Conservation (phyloP, 2,888 invertebrate genomes). For the Arctia plantaginis region DNA sequence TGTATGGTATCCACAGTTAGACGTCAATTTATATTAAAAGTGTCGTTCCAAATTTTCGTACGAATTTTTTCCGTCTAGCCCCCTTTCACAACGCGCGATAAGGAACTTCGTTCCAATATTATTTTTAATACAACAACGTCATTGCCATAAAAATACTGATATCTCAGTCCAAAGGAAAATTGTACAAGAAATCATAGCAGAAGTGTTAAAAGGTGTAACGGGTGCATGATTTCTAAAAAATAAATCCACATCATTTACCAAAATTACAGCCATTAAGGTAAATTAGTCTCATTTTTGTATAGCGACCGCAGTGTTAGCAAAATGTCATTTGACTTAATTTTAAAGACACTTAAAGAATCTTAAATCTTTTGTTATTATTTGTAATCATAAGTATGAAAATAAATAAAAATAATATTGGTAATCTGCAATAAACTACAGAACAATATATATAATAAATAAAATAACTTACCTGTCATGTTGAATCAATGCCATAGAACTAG, state of each 20-base stretch:
- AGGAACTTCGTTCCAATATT: too few species aligned
- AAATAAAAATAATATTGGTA: neutral
- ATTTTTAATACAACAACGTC: neutral
- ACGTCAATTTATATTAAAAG: too few species aligned
- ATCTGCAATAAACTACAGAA: neutral
- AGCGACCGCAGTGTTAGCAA: neutral
- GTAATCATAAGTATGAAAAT: too few species aligned
- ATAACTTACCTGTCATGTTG: constrained; percentile 88
- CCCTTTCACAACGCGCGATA: too few species aligned
- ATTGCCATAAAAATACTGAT: neutral
- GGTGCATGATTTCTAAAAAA: neutral
- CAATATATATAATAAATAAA: neutral
- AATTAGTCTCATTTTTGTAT: neutral
- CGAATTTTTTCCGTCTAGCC: too few species aligned
- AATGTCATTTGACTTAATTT: neutral
- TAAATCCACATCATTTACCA: neutral
- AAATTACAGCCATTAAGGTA: neutral
- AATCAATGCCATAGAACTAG: constrained; percentile 90
- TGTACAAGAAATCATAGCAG: neutral
- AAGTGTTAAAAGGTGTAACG: neutral
- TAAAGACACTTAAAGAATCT: neutral
- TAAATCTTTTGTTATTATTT: too few species aligned
- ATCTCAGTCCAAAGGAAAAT: neutral
- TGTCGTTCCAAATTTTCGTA: too few species aligned
- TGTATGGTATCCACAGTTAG: too few species aligned